A percentile compares a stretch with the other conserved stretches of the same genome.
Conservation (phyloP, 2,113 vertebrate species). For the Podocnemis expansa region DNA sequence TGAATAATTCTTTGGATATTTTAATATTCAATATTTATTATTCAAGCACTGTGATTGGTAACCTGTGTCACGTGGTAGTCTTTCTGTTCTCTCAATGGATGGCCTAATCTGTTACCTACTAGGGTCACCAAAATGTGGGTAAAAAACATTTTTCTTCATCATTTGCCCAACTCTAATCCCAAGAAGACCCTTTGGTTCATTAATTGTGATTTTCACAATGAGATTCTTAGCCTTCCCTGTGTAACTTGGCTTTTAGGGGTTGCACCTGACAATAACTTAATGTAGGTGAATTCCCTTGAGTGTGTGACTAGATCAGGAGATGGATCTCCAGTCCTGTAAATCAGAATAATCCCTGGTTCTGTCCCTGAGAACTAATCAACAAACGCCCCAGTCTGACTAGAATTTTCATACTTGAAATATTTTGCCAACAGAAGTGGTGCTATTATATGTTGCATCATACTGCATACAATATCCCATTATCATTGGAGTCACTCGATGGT, state of each 20-base stretch:
- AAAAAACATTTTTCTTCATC: not conserved
- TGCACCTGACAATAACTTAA: not conserved
- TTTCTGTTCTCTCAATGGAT: not conserved
- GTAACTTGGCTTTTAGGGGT: not conserved
- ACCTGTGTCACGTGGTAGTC: not conserved
- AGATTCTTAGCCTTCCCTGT: not conserved
- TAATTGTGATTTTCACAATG: no score
- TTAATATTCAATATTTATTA: not conserved
- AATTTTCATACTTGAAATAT: not conserved
- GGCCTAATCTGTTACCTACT: not conserved
- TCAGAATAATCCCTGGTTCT: not conserved
- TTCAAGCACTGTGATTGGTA: not conserved
- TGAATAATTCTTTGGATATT: not conserved
- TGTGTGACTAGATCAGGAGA: not conserved
- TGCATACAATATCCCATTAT: not conserved
- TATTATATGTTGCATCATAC: not conserved
- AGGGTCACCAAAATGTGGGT: not conserved
- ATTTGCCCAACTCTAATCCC: not conserved
- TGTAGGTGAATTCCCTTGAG: not conserved
- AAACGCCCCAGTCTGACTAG: not conserved
- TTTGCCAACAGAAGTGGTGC: no score
- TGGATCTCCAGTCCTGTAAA: not conserved
- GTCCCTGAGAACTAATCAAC: not conserved
- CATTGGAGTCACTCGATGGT: not conserved
- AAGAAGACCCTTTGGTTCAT: not conserved